Base-by-base conservation (phyloP, 2,888 invertebrate species). In the Xestoiulus laeticollis region DNA sequence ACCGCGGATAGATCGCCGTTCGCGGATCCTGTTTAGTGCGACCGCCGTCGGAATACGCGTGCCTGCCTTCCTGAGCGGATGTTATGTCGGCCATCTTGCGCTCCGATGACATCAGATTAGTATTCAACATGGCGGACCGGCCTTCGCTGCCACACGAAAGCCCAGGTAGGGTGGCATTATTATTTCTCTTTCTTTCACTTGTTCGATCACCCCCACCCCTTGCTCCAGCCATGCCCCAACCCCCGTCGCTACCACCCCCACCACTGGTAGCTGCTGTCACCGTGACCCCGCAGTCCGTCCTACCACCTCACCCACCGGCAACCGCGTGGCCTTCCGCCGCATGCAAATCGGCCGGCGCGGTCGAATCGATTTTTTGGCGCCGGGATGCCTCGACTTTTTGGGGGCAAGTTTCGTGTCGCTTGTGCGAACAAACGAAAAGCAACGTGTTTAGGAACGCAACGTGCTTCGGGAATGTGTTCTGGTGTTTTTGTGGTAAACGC, bases 111-210 rank as follows among this genome's bases (percentile, higher is more conserved):
- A 87, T 68, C 87, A 87, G 30, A 87, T 87, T 87, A 87, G 87
- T 32, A 82, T 53, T 87, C 59, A 87, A 87, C 87, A 87, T 87
- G 87, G 87, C 87, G 87, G 87, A 87, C 14, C 87, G 82, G 33
- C 87, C 87, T 68, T 87, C 87, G 87, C 53, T 87, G 53, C 26
- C 87, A 82, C 87, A 87, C 38, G 87, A 82, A 87, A 87, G 87
- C 87, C 87, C 87, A 87, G 87, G 87, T 87, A 87, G 78, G 44
- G 38, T 38, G 32, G 83, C 32, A 5, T 83, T 30, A 5, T 19
- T 30, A 1, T 26, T 38, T 16, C n/a, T 38, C 33, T 5, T 5
- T 84, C 48, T 48, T 12, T 32, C 33, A 38, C 38, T 38, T 38
- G 38, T 38, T 38, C 38, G 4, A 6, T 5, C n/a, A 3, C 59